Evolutionary conservation across 2,888 invertebrate genomes (phyloP), one percentile per base, ranked within the genome.

Genomic region (Plutella xylostella): DNA sequence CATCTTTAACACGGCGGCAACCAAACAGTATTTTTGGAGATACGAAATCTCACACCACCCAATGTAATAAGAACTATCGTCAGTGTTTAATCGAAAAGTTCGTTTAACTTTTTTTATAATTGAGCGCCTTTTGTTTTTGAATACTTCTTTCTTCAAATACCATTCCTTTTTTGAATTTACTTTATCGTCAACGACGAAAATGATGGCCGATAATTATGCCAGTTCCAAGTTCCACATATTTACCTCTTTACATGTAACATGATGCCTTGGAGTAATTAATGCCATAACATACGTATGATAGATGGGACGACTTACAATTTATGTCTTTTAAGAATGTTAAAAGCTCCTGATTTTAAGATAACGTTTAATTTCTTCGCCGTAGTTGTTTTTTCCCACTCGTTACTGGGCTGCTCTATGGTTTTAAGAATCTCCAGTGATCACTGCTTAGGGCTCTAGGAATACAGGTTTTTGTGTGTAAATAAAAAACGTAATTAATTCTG

Each of bases 401-500:
- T n/a, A n/a, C n/a, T n/a, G n/a, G n/a, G n/a, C n/a, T n/a, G n/a
- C n/a, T n/a, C n/a, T n/a, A n/a, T n/a, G n/a, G n/a, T n/a, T n/a
- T n/a, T n/a, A n/a, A n/a, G n/a, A n/a, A n/a, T n/a, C n/a, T n/a
- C n/a, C n/a, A n/a, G n/a, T n/a, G n/a, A n/a, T n/a, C n/a, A n/a
- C n/a, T n/a, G n/a, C n/a, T n/a, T n/a, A n/a, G n/a, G n/a, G n/a
- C n/a, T n/a, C n/a, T n/a, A n/a, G n/a, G n/a, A n/a, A n/a, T n/a
- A n/a, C n/a, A n/a, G n/a, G n/a, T n/a, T n/a, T n/a, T n/a, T n/a
- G n/a, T n/a, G n/a, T n/a, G 17, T 17, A 37, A 33, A 33, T 5
- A 14, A n/a, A 14, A 15, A 14, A 33, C 33, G 60, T 74, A 69
- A 76, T 73, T 72, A 76, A 75, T 76, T 63, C 61, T 49, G 48